These are phyloP conservation scores for Halcyon senegalensis DNA, from an alignment of 2,113 vertebrate species.

Conservation along the genomic window DNA sequence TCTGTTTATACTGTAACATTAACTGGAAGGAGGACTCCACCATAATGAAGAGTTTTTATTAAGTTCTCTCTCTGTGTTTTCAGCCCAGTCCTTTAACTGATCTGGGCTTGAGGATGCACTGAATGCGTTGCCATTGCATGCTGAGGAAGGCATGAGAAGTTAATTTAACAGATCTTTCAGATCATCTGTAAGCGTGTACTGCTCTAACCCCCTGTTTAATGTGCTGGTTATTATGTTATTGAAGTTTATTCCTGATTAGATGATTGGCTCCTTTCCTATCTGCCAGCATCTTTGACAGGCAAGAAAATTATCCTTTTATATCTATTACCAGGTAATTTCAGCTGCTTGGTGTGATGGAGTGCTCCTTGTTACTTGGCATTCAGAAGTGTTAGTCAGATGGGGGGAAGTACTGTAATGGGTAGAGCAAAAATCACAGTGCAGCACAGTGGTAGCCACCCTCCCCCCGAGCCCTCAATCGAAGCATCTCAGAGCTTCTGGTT, in stretches of 20 bases:
- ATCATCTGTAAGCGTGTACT: background rate
- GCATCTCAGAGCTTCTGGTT: background rate
- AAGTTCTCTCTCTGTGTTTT: background rate
- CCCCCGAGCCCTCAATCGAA: background rate
- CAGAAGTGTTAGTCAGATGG: background rate
- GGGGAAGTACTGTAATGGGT: background rate
- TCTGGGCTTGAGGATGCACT: background rate
- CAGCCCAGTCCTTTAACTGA: background rate
- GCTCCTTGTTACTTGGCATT: background rate
- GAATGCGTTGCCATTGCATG: background rate
- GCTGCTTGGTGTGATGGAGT: background rate
- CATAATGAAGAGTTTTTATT: background rate
- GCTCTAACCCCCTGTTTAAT: background rate
- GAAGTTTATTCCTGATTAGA: background rate
- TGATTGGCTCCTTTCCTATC: background rate
- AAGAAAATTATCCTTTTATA: background rate
- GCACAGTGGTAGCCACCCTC: background rate
- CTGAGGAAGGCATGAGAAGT: background rate
- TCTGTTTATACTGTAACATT: background rate
- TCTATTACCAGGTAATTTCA: background rate
- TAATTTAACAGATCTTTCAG: background rate
- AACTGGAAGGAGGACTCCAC: background rate
- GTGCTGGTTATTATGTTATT: background rate
- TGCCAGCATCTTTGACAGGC: background rate
- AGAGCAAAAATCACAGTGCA: background rate